phyloP scores from a whole-genome alignment of 2,797 vertebrate species.

The Schizopygopsis pylzovi region DNA sequence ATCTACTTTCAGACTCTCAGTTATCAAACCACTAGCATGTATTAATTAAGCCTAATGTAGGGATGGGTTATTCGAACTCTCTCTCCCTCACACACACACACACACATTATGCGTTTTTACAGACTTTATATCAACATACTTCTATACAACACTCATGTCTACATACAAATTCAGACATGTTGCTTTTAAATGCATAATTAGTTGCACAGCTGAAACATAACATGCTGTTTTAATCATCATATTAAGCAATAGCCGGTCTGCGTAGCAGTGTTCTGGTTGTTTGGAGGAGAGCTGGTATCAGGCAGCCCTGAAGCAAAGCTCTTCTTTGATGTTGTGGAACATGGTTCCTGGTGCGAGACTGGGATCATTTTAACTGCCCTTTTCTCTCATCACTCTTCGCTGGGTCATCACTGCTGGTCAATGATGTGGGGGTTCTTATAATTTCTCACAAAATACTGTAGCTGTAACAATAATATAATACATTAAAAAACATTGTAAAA shows the following conservation, averaged over 20 bases:
- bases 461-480: not conserved
- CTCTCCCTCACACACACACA: conserved; percentile 44
- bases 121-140: conserved; percentile 5
- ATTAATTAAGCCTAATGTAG: conserved; percentile 81
- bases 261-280: conserved; percentile 69
- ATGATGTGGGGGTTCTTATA: conserved; percentile 46
- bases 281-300: conserved; percentile 68
- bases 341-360: conserved; percentile 77
- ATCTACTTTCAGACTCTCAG: conserved; percentile 80
- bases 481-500: not conserved
- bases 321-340: conserved; percentile 76
- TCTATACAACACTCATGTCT: conserved; percentile 26
- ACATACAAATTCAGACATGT: conserved; percentile 47
- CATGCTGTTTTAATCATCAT: conserved; percentile 79
- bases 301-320: conserved; percentile 69
- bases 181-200: conserved; percentile 60
- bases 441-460: conserved; percentile 16
- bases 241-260: conserved; percentile 79
- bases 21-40: conserved; percentile 79
- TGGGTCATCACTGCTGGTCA: conserved; percentile 67
- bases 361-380: conserved; percentile 75
- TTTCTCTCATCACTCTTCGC: conserved; percentile 75
- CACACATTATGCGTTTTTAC: conserved; percentile 5
- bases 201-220: conserved; percentile 49
- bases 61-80: conserved; percentile 64